Evolutionary conservation across 2,888 invertebrate genomes (phyloP).

Genomic region (Coremacera marginata): DNA sequence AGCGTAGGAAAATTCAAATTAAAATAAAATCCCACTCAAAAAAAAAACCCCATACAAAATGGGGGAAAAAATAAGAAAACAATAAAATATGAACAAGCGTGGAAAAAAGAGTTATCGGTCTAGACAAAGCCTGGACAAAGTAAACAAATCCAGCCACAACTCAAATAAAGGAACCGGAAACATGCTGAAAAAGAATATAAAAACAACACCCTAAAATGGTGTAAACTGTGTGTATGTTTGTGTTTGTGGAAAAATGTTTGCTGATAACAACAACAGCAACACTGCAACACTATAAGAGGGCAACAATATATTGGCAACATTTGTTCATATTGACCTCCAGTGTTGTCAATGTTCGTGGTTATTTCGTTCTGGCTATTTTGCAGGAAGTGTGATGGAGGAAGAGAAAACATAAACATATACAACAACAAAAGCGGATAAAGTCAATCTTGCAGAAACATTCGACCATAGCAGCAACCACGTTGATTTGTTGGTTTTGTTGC

Average conservation of each 20-base stretch:
- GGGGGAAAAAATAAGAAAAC: neutral
- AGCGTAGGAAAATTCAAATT: neutral
- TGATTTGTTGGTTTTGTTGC: neutral
- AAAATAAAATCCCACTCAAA: neutral
- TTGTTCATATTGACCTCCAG: neutral
- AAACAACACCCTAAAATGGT: too few relatives aligned
- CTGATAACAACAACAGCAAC: neutral
- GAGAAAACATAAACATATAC: neutral
- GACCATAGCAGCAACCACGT: neutral
- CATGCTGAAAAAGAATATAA: too few relatives aligned
- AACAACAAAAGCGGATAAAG: neutral
- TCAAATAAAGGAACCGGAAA: neutral
- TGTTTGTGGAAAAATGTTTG: too few relatives aligned
- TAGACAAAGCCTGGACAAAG: constrained; percentile 42
- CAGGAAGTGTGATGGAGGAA: too few relatives aligned
- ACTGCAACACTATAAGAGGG: neutral
- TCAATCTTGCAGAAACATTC: neutral
- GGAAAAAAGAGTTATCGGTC: constrained; percentile 43
- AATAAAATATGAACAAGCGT: neutral
- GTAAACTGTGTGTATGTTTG: too few relatives aligned
- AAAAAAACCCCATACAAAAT: neutral
- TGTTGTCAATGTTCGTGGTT: constrained; percentile 1
- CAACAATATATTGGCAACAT: constrained; percentile 6
- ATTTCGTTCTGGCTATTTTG: neutral
- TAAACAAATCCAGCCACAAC: constrained; percentile 34